phyloP scores from a whole-genome alignment of 2,888 invertebrate species.

The Lomographa bimaculata region DNA sequence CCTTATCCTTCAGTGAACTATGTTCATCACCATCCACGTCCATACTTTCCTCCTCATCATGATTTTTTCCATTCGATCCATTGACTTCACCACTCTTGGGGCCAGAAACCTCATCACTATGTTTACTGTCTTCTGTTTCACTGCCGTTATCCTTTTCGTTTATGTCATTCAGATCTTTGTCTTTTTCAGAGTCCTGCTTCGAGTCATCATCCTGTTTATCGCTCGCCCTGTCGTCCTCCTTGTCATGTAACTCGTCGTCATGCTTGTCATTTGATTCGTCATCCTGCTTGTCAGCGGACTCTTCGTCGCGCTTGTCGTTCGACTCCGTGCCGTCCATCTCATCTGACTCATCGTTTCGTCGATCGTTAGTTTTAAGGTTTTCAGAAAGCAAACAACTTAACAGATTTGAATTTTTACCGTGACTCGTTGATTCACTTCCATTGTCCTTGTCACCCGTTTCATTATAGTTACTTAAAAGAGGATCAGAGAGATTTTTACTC shows the following conservation, averaged over 20 bases:
- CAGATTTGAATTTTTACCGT: too few relatives aligned
- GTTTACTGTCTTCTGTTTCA: slow-evolving; percentile 5
- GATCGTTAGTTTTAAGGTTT: slow-evolving; percentile 1
- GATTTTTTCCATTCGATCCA: slow-evolving; percentile 13
- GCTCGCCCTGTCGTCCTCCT: background rate
- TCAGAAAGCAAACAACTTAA: slow-evolving; percentile 1
- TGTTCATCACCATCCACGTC: slow-evolving; percentile 20
- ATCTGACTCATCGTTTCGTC: slow-evolving; percentile 3
- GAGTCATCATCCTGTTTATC: background rate
- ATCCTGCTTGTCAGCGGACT: background rate
- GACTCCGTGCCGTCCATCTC: background rate
- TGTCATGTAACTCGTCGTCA: background rate
- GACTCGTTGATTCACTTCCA: slow-evolving; percentile 6
- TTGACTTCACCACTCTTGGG: slow-evolving; percentile 11
- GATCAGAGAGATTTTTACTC: slow-evolving; percentile 40
- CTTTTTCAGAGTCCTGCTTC: slow-evolving; percentile 4
- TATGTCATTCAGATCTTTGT: too few relatives aligned
- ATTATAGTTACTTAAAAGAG: slow-evolving; percentile 19
- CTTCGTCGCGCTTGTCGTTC: background rate
- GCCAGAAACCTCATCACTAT: background rate
- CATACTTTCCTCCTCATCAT: slow-evolving; percentile 17
- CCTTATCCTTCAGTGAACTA: slow-evolving; percentile 12
- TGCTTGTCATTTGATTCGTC: background rate
- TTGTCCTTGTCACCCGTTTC: slow-evolving; percentile 3
- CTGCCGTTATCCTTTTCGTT: slow-evolving; percentile 4